A percentile compares a stretch with the other conserved stretches of the same genome.
phyloP scores from a whole-genome alignment of 2,797 vertebrate species.

The Pangasius larnaudii region DNA sequence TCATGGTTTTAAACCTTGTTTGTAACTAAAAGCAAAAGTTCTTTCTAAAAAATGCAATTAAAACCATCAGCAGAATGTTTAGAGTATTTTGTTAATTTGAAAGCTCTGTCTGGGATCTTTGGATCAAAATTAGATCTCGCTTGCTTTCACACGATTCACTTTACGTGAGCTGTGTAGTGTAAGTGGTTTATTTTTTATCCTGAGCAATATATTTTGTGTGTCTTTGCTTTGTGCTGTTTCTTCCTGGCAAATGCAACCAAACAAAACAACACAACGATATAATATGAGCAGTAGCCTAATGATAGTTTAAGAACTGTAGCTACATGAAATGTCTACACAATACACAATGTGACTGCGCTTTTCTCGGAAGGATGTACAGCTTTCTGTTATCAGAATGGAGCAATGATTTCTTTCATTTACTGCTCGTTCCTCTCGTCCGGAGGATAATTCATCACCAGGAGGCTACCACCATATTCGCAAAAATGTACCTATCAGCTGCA shows the following conservation, averaged over 20 bases:
- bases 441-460: conserved; percentile 14
- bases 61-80: background rate
- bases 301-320: conserved; percentile 9
- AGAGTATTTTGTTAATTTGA: background rate
- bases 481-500: background rate
- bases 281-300: background rate
- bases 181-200: background rate
- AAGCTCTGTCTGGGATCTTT: background rate
- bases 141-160: background rate
- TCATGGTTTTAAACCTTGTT: background rate
- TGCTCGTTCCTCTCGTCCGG: conserved; percentile 8
- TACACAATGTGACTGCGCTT: background rate
- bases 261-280: background rate
- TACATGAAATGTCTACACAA: background rate
- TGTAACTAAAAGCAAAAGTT: background rate
- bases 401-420: conserved; percentile 13
- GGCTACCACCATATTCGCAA: background rate
- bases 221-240: background rate
- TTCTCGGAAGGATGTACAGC: conserved; percentile 16
- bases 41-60: background rate
- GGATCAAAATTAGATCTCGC: background rate
- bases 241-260: background rate
- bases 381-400: conserved; percentile 14
- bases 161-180: background rate
- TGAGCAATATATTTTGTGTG: background rate